Base-by-base conservation (phyloP, 2,888 invertebrate species). In the Mesochorus sp. region DNA sequence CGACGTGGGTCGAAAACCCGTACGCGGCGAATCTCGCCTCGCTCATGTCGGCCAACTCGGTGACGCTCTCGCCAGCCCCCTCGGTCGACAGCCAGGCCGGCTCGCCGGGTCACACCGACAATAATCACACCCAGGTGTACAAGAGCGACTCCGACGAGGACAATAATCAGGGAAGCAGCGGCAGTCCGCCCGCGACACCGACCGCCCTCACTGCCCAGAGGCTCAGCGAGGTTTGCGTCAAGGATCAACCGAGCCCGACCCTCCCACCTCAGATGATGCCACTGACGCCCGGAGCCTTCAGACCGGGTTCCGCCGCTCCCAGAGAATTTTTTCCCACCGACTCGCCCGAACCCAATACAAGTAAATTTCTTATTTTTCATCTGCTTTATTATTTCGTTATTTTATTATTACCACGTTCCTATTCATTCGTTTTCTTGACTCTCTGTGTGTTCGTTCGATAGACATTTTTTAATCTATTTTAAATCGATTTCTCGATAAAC, bases 1-100 rank as follows among this genome's bases (percentile, higher is more conserved):
- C 95, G 3, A 96, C 95, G 81, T 96, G 96, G 96, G 87, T 91
- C 10, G 92, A 92, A 76, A 91, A 89, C 77, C 91, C 91, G 8
- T 93, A 93, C 81, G 93, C 93, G 51, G 94, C 94, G 79, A 93
- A 93, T 82, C 91, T 94, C 80, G 94, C 94, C 67, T 95, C 96
- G 84, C 94, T 96, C 81, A 95, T 96, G 92, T 92, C 92, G 24
- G 95, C 96, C 86, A 97, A 97, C 91, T 97, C 97, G 64, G 97
- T 97, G 39, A 97, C 97, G 26, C 92, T 97, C 84, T 97, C 97
- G 89, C 97, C 97, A 71, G 97, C 97, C 19, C 97, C 97, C 3
- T 97, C 97, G 39, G 94, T 97, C 17, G 97, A 97, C 89, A 97
- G 97, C 86, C 95, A 95, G 87, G 95, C 96, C 53, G 96, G 97